These are phyloP conservation scores for Lacerta bilineata DNA, from an alignment of 2,797 vertebrate genomes.

Conservation along the genomic window DNA sequence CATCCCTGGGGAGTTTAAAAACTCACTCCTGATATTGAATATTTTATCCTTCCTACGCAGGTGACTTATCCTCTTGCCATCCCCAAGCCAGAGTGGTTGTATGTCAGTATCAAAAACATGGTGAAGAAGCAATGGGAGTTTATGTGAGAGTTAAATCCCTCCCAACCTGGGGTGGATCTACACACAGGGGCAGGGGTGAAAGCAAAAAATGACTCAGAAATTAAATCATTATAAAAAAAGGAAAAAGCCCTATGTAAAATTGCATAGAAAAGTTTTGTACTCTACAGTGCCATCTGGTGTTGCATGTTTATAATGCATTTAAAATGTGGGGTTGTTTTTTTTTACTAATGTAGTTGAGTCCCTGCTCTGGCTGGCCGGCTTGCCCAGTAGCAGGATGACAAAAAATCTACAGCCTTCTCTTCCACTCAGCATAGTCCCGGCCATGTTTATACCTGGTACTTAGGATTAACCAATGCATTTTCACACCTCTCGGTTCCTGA, in stretches of 20 bases:
- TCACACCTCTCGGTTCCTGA: not conserved
- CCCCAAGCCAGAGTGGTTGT: no score
- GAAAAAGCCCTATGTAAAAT: no score
- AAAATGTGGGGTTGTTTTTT: no score
- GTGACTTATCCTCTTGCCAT: not conserved
- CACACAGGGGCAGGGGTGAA: no score
- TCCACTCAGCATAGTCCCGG: not conserved
- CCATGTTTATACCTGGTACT: not conserved
- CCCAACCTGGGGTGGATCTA: not conserved
- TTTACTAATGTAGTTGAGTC: no score
- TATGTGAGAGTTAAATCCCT: not conserved
- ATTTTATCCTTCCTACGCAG: not conserved
- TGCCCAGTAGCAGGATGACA: not conserved
- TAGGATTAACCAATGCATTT: not conserved
- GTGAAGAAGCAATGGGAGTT: not conserved
- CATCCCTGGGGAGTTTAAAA: rapidly evolving
- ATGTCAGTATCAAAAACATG: not conserved
- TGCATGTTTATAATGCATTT: no score
- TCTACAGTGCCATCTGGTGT: no score
- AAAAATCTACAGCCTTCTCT: not conserved
- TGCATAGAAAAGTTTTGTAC: no score
- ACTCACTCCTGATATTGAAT: not conserved
- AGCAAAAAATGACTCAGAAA: no score
- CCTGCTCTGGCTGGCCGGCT: not conserved
- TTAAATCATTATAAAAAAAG: no score